These are phyloP conservation scores for Drosophila pullipes DNA, from an alignment of 2,888 invertebrate species.

Conservation along the genomic window DNA sequence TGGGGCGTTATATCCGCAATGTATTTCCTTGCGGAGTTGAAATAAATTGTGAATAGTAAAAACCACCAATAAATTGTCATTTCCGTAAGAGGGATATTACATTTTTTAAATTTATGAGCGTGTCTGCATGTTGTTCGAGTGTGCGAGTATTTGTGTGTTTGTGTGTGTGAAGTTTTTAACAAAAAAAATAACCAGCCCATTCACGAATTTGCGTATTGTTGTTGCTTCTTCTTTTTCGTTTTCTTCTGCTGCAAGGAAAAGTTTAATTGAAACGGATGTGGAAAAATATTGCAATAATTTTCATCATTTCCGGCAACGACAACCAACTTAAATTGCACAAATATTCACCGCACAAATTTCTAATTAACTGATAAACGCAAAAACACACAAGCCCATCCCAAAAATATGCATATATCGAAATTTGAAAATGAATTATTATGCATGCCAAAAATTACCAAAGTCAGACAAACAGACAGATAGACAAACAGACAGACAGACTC, in stretches of 20 bases:
- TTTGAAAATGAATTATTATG: constrained; percentile 61
- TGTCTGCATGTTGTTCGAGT: constrained; percentile 28
- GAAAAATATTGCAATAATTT: constrained; percentile 56
- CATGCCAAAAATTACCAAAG: constrained; percentile 41
- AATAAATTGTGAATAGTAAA: constrained; percentile 81
- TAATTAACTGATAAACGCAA: constrained; percentile 74
- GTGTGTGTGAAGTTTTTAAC: constrained; percentile 43
- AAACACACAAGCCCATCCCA: constrained; percentile 4
- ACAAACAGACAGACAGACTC: constrained; percentile 26
- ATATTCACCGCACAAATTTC: constrained; percentile 53
- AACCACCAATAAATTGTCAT: constrained; percentile 82
- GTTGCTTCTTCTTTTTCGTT: constrained; percentile 4
- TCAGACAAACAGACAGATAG: constrained; percentile 14
- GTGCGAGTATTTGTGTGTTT: constrained; percentile 13
- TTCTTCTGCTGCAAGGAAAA: constrained; percentile 41
- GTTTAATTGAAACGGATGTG: constrained; percentile 75
- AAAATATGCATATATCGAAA: constrained; percentile 16
- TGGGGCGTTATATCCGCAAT: constrained; percentile 77
- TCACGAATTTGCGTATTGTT: constrained; percentile 41
- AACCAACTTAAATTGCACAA: constrained; percentile 50
- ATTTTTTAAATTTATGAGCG: constrained; percentile 80
- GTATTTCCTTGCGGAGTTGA: constrained; percentile 81
- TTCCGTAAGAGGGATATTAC: constrained; percentile 82
- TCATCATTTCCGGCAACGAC: constrained; percentile 54
- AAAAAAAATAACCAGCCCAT: constrained; percentile 52